Base-by-base conservation (phyloP, 2,888 invertebrate species). In the Galeruca laticollis region DNA sequence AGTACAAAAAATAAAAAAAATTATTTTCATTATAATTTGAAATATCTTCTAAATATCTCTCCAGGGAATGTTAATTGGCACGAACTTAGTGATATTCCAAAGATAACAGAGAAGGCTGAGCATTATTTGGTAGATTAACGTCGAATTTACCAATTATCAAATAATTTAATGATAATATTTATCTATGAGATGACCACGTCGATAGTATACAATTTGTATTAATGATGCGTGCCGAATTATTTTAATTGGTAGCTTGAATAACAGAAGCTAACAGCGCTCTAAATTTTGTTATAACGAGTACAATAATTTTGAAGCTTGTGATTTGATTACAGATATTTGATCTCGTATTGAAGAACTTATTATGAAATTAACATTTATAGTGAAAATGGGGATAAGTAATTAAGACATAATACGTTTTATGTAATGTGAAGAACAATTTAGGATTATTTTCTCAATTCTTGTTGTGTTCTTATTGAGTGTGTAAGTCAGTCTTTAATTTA, bases 161-260 rank as follows among this genome's bases (percentile, higher is more conserved):
- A 47, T 47, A 47, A 47, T 47, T 47, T 15, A 47, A 5, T 18
- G 47, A 47, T 47, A 18, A 18, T 47, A 74, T 71, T 75, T 73
- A 77, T 77, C 76, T 75, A 71, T 73, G 74, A 71, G 75, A 77
- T 78, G 77, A 76, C 73, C 72, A 69, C 72, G 73, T 74, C 76
- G 79, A 78, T 78, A 78, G 76, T 64, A 70, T 76, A 79, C 81
- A 81, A 82, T 82, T 82, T 82, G 82, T 82, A 81, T 81, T 82
- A 82, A 82, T 72, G 75, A 77, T 71, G 78, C 76, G 76, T 73
- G 78, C 79, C 75, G 76, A 82, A 80, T 82, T 81, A 82, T 82
- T 81, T 81, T 81, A 81, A 81, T 81, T 81, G 81, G 81, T 68
- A 74, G 75, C 47, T 54, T 65, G 62, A 75, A 76, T 71, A 76